Percentiles rank a stretch among this genome's conserved stretches.
phyloP scores from a whole-genome alignment of 2,797 vertebrate genomes.

The Orientallactaga sibirica region DNA sequence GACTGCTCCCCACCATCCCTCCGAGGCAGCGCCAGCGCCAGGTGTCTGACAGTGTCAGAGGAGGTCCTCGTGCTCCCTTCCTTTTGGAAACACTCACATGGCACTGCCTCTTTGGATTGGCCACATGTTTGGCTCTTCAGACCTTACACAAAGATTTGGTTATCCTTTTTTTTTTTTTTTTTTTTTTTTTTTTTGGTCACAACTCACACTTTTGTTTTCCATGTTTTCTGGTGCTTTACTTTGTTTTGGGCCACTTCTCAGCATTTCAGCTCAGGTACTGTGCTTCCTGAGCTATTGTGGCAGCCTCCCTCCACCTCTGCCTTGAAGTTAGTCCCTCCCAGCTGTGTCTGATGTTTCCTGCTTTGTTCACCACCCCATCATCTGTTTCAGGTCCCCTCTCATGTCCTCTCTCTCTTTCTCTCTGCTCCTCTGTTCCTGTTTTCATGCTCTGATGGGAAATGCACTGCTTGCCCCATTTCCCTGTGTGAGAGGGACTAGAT shows the following conservation, averaged over 20 bases:
- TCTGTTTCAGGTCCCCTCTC: background rate
- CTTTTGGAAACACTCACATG: background rate
- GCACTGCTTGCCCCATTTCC: no score
- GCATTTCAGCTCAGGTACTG: background rate
- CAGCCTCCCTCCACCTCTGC: no score
- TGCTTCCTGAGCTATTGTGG: no score
- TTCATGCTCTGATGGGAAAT: background rate
- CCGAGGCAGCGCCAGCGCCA: rapidly evolving
- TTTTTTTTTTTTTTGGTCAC: background rate
- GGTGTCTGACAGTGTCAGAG: no score
- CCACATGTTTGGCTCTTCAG: background rate
- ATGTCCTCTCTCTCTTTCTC: background rate
- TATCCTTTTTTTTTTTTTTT: background rate
- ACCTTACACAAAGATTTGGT: background rate
- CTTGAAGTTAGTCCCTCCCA: no score
- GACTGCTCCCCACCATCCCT: no score
- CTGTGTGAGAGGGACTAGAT: background rate
- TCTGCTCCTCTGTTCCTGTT: background rate
- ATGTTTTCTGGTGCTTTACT: background rate
- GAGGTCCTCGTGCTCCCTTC: background rate
- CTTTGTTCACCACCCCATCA: rapidly evolving
- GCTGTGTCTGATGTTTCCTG: background rate
- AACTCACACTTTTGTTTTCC: background rate
- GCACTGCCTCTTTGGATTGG: background rate
- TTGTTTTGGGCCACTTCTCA: background rate